Percentiles rank a stretch among this genome's conserved stretches.
Conservation (phyloP, 2,797 vertebrate genomes). For the Chaetophractus vellerosus region DNA sequence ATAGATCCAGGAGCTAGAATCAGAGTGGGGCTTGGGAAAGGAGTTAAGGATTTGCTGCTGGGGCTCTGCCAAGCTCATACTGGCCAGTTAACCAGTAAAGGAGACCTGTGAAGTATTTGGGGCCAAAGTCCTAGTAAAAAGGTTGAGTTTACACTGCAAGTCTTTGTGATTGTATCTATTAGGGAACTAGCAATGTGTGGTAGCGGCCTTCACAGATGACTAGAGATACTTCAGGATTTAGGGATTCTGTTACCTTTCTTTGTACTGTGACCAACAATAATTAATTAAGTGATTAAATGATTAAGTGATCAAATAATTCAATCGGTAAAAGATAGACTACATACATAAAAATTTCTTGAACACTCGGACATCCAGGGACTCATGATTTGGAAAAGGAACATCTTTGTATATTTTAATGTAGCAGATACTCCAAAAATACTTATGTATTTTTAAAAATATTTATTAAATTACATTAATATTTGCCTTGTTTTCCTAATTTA, state of each 20-base stretch:
- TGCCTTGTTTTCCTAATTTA: not conserved
- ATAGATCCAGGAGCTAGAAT: not conserved
- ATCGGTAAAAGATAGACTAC: not conserved
- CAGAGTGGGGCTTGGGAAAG: not conserved
- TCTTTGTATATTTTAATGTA: not conserved
- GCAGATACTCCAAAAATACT: not conserved
- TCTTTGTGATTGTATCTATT: not conserved
- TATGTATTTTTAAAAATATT: constrained; percentile 23
- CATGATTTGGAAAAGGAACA: not conserved
- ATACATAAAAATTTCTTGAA: not conserved
- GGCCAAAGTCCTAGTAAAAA: not conserved
- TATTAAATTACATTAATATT: constrained; percentile 44
- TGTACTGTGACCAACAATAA: not conserved
- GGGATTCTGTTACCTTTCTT: not conserved
- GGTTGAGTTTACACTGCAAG: not conserved
- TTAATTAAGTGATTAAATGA: too few relatives aligned
- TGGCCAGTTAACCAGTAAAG: not conserved
- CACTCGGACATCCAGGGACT: not conserved
- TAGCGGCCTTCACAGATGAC: not conserved
- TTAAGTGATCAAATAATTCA: not conserved
- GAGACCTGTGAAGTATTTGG: not conserved
- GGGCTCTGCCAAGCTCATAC: not conserved
- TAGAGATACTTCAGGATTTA: not conserved
- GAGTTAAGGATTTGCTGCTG: not conserved
- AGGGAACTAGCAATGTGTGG: not conserved